Conservation (phyloP, 2,888 invertebrate species). For the Electrophaes corylata region DNA sequence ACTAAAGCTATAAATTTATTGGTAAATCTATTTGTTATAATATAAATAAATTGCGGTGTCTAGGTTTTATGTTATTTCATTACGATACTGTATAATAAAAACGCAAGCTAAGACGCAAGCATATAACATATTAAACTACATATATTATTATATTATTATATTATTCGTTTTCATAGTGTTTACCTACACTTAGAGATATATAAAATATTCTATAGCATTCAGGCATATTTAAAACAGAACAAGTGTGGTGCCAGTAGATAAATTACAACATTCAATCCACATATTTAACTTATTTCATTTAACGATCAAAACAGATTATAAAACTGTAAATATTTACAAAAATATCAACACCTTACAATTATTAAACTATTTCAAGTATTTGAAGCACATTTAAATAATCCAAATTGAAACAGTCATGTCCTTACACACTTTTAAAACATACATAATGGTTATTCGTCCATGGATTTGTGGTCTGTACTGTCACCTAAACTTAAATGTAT, state of each 20-base stretch:
- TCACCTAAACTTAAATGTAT: neutral
- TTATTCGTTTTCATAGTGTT: neutral
- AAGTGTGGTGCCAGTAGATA: neutral
- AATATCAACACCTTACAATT: neutral
- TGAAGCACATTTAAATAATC: neutral
- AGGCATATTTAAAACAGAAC: neutral
- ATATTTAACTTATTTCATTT: neutral
- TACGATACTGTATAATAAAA: too few species aligned
- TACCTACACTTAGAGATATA: neutral
- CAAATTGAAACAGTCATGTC: neutral
- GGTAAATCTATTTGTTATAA: too few species aligned
- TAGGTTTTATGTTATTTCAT: too few species aligned
- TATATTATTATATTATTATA: too few species aligned
- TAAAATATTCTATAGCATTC: neutral
- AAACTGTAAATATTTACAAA: constrained; percentile 1
- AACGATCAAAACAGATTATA: neutral
- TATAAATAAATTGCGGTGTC: too few species aligned
- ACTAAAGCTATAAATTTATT: too few species aligned
- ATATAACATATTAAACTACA: too few species aligned
- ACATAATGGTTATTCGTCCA: neutral
- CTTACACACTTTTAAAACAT: neutral
- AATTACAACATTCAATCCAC: neutral
- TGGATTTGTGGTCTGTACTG: neutral
- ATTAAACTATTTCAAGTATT: neutral
- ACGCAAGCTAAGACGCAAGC: neutral